Base-by-base conservation (phyloP, 2,888 invertebrate species). In the Oligia fasciuncula region DNA sequence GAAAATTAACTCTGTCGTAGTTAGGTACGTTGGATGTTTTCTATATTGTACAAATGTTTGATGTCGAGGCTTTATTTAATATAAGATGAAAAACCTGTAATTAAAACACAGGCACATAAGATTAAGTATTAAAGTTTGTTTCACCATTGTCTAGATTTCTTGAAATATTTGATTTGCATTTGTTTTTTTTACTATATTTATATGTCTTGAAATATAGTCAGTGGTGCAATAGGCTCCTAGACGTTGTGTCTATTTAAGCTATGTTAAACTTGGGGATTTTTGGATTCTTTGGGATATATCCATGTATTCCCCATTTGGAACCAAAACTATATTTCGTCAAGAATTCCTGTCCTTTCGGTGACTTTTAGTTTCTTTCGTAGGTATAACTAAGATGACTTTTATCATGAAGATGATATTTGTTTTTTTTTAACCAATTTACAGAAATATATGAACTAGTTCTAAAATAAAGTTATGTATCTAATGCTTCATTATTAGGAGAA, bases 41-140 rank as follows among this genome's bases (percentile, higher is more conserved):
- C 46, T 77, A 62, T 83, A 83, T 57, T 81, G 86, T 88, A 76
- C 70, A 85, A 57, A 80, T 83, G 87, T 88, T 83, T 88, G 81
- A 85, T 84, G 84, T 88, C 73, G 86, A 85, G 84, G 84, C 85
- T 85, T 88, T 76, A 70, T 68, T 79, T 69, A 66, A 13, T 73
- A 54, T 85, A 85, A 71, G 68, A 65, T 40, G 60, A 29, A 51
- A 87, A 88, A 82, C 87, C 88, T 85, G 84, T 89, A 70, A 76
- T 81, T 82, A 84, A 82, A 76, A 82, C 78, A 86, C 88, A 85
- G 87, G 88, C 85, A 11, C 67, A 19, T 80, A 49, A 29, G 23
- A 29, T 35, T 81, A 76, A 73, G 79, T 63, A 43, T 17, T 3
- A 4, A 67, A 77, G 46, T 73, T 65, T 80, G 23, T 77, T 80